Evolutionary conservation across 2,888 invertebrate species (phyloP), one percentile per base, ranked within the genome.

Genomic region (Rhingia rostrata): DNA sequence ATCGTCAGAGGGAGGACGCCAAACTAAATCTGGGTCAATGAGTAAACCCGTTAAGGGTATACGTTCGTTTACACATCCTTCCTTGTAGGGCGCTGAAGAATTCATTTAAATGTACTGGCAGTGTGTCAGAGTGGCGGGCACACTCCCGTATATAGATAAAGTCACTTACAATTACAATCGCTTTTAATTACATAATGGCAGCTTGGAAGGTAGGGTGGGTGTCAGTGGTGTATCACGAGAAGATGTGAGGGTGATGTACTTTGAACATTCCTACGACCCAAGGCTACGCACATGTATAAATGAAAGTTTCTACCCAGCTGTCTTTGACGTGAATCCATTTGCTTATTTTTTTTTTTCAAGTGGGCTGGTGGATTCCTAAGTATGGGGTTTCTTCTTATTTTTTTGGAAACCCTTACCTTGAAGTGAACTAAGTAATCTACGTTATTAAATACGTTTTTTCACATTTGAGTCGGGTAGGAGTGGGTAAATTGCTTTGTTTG

Each of bases 1-100:
- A 45, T 51, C 12, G 53, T 54, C 43, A 43, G 45, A 45, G 10
- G 63, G 37, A 14, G 49, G 4, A 37, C 7, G 45, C n/a, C 6
- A 33, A 33, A 63, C 56, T 64, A 60, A 77, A 82, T 82, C 81
- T 82, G 81, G 77, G 81, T 82, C 81, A 82, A 70, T 82, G 81
- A 81, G 75, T 75, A 63, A 56, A 45, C 51, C 74, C 67, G 74
- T 80, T 67, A 56, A 61, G 74, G 49, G 61, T 60, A 22, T 22
- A 63, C 49, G 54, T 56, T 75, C 43, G 37, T 60, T 77, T 60
- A 64, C 58, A 82, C 60, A 39, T 60, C 49, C 56, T 67, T 30
- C 51, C 33, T 47, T 61, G 41, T 58, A 7, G 39, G 39, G n/a
- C 35, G 53, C 60, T 51, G 35, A 60, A 30, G 60, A 70, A 81